Conservation (phyloP, 2,797 vertebrate species). For the Oryzias sinensis region DNA sequence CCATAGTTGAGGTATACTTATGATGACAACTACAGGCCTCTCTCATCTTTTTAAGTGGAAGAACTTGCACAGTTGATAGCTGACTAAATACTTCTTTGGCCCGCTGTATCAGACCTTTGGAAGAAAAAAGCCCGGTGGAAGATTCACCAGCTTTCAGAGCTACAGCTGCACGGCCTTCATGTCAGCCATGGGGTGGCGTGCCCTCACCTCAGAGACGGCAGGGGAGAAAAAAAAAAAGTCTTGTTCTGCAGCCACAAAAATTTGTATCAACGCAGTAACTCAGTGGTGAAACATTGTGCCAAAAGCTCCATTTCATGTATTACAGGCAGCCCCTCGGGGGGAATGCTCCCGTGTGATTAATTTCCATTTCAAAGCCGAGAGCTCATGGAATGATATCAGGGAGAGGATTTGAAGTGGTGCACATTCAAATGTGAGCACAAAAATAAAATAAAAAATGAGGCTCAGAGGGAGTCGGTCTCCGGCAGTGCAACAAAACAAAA, state of each 20-base stretch:
- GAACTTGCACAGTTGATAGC: too few relatives aligned
- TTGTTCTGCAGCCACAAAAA: conserved; percentile 33
- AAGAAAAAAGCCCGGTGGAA: too few relatives aligned
- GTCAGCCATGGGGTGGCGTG: background rate
- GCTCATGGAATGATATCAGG: conserved; percentile 55
- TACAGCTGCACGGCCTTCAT: conserved; percentile 1
- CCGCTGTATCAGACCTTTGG: too few relatives aligned
- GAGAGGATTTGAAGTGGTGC: conserved; percentile 53
- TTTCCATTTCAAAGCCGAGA: conserved; percentile 74
- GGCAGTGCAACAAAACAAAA: conserved; percentile 29
- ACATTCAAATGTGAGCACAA: conserved; percentile 41
- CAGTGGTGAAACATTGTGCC: conserved; percentile 50
- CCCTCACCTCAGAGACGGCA: conserved; percentile 38
- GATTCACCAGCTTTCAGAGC: conserved; percentile 7
- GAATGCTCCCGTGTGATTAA: conserved; percentile 63
- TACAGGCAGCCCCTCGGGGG: conserved; percentile 48
- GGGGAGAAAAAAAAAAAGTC: conserved; percentile 1
- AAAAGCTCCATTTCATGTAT: conserved; percentile 67
- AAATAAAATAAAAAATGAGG: conserved; percentile 49
- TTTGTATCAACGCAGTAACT: conserved; percentile 40
- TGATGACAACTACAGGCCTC: too few relatives aligned
- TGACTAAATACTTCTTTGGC: too few relatives aligned
- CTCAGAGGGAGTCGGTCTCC: conserved; percentile 21
- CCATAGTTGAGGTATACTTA: too few relatives aligned
- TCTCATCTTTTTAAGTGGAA: too few relatives aligned